Percentiles rank a stretch among this genome's conserved stretches.
Conservation (phyloP, 1,140 invertebrate species). For the Telenomus remus region DNA sequence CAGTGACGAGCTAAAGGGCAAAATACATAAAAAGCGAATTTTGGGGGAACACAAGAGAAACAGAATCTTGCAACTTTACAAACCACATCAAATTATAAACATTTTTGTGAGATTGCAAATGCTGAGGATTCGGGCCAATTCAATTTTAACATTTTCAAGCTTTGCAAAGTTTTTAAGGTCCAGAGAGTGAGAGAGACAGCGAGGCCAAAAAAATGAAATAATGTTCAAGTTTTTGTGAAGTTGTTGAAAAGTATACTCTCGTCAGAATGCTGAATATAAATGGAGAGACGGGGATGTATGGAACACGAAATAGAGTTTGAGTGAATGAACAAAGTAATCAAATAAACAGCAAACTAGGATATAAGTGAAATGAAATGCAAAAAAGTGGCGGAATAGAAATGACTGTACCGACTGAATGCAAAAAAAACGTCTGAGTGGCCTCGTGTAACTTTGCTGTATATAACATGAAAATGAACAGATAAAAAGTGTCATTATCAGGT, state of each 20-base stretch:
- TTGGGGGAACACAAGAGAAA: not conserved
- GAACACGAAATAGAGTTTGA: constrained; percentile 5
- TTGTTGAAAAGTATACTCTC: constrained; percentile 10
- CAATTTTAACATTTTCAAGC: constrained; percentile 24
- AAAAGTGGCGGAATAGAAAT: no score
- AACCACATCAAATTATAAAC: constrained; percentile 19
- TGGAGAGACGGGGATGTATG: constrained; percentile 8
- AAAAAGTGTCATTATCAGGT: no score
- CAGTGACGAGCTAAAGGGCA: not conserved
- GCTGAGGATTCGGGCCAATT: constrained; percentile 2
- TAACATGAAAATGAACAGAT: no score
- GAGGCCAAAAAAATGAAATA: no score
- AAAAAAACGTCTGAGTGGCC: no score
- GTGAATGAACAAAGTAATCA: constrained; percentile 5
- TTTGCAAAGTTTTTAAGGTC: constrained; percentile 18
- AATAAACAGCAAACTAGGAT: not conserved
- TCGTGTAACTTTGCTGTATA: no score
- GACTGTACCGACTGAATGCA: no score
- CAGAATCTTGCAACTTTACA: constrained; percentile 7
- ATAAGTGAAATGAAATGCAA: no score
- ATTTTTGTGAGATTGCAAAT: constrained; percentile 9
- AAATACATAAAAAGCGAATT: not conserved
- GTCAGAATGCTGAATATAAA: constrained; percentile 16
- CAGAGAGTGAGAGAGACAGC: no score
- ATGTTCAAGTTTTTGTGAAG: constrained; percentile 16